Percentiles rank a stretch among this genome's conserved stretches.
Conservation (phyloP, 53 echinoderm and acorn worm species). For the Henricia sp. region DNA sequence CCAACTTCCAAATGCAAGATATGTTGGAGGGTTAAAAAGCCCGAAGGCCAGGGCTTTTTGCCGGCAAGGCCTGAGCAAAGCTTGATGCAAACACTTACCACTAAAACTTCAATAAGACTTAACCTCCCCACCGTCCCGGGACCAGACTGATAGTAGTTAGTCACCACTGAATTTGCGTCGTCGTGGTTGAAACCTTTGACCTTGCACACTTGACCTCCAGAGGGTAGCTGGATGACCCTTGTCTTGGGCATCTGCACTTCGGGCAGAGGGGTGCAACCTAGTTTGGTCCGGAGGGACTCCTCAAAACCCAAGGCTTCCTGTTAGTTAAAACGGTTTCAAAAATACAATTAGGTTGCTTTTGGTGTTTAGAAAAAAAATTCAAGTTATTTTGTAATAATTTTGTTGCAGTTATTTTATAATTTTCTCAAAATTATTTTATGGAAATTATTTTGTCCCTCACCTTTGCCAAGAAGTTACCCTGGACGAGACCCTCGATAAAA, state of each 20-base stretch:
- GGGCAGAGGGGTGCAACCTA: conserved; percentile 70
- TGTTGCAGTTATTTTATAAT: too few relatives aligned
- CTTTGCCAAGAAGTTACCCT: conserved; percentile 93
- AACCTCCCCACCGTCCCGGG: conserved; percentile 75
- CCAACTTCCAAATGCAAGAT: neutral
- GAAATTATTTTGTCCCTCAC: conserved; percentile 37
- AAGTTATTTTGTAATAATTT: too few relatives aligned
- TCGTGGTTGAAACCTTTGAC: conserved; percentile 68
- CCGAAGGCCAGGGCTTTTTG: too few relatives aligned
- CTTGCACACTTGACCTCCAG: conserved; percentile 80
- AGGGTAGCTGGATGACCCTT: conserved; percentile 71
- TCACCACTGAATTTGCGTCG: conserved; percentile 90
- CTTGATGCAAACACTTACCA: conserved; percentile 78
- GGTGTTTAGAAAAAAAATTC: too few relatives aligned
- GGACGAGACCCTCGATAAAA: conserved; percentile 85
- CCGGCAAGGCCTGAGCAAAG: too few relatives aligned
- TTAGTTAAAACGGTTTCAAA: neutral
- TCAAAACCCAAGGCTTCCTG: conserved; percentile 85
- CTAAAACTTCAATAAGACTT: conserved; percentile 73
- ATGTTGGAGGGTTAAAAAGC: too few relatives aligned
- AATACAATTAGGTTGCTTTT: too few relatives aligned
- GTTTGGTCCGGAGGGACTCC: conserved; percentile 68
- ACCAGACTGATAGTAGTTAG: conserved; percentile 94
- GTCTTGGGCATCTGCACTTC: conserved; percentile 65
- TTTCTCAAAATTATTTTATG: neutral